Base-by-base conservation (phyloP, 2,113 vertebrate genomes). In the Psammodynastes pulverulentus region DNA sequence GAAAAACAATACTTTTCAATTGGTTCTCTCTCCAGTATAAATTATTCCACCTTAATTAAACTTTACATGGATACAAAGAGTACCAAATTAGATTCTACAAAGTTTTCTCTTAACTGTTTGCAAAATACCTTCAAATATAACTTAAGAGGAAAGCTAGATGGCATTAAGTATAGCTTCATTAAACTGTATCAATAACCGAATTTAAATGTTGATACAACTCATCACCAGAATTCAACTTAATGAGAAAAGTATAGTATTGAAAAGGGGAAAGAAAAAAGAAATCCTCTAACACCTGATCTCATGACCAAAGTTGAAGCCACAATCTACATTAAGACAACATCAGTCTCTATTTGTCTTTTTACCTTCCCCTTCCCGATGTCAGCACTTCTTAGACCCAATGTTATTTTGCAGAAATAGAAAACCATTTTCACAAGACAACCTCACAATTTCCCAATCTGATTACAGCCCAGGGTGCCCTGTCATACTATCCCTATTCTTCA, bases 21-120 rank as follows among this genome's bases (percentile, higher is more conserved):
- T 1, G 97, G 85, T 48, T 96, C 96, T 88, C 97, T 97, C 89
- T 97, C 97, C 93, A 97, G 85, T 79, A 97, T 3, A 0, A 97
- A 97, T 93, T 97, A 97, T 43, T 97, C 24, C 26, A 48, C 1
- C 48, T 51, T 9, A 45, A n/a, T 79, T 79, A 67, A 51, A 5
- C 4, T 23, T 15, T 51, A 48, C 84, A 48, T 29, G 46, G 45
- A 26, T 58, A 58, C 9, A 58, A 58, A 58, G 24, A 9, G 26
- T 26, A 58, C 24, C 56, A 29, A 58, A 58, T 58, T 58, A 10
- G 46, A 46, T 26, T 24, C 4, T 79, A n/a, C 72, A 79, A 39
- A 39, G 34, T 79, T 79, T 39, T 34, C 72, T 17, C 15, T 39
- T 34, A 79, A 39, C 72, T 79, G n/a, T 19, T 51, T 51, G 48